Evolutionary conservation across 2,888 invertebrate species (phyloP).

Genomic region (Leucophenga montana): DNA sequence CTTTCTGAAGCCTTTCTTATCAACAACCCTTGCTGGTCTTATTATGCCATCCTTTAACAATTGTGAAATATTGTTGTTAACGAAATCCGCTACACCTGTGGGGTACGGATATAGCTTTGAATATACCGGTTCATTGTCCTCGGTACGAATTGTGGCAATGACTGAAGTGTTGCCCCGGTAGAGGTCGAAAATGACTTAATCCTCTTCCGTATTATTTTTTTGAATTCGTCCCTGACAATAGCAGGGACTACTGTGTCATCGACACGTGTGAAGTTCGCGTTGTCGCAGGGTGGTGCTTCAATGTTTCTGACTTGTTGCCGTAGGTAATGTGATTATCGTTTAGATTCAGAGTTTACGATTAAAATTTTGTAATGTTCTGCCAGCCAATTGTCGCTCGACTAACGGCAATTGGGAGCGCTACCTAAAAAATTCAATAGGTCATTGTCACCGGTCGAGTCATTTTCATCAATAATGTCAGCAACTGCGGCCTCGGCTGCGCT

Average conservation of each 20-base stretch:
- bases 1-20: conserved; percentile 63
- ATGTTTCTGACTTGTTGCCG: background rate
- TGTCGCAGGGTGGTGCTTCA: background rate
- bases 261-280: conserved; percentile 14
- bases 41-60: conserved; percentile 6
- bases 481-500: no score
- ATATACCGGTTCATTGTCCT: conserved; percentile 8
- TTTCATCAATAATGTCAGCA: no score
- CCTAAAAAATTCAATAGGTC: no score
- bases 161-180: no score
- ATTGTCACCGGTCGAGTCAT: no score
- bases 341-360: background rate
- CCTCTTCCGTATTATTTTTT: conserved; percentile 22
- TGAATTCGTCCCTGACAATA: background rate
- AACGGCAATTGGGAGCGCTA: no score
- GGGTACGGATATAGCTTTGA: conserved; percentile 14
- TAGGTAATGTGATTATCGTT: background rate
- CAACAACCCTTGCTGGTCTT: conserved; percentile 18
- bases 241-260: conserved; percentile 8
- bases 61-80: conserved; percentile 24
- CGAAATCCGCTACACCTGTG: conserved; percentile 7
- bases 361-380: background rate
- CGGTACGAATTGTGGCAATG: no score
- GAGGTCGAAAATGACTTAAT: conserved; percentile 14
- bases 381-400: background rate